Evolutionary conservation across 1,140 invertebrate genomes (phyloP), one percentile per base, ranked within the genome.

Genomic region (Philotrypesis tridentata): DNA sequence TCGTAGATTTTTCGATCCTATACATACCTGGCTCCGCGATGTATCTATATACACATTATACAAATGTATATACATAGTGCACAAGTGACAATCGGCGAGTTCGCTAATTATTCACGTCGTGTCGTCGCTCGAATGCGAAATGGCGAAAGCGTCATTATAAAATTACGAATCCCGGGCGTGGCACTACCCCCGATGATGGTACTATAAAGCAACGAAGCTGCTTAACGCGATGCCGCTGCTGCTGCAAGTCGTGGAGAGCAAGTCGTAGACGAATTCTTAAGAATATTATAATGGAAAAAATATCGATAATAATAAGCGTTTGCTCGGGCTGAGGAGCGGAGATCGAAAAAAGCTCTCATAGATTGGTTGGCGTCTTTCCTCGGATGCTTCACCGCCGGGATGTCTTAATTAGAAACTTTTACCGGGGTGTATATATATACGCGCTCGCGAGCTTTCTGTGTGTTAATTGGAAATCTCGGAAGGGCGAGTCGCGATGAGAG

Each of bases 371-470:
- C 7, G 33, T 43, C 68, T 63, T 61, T 65, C 67, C 8, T 8
- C 68, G 33, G n/a, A 79, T 79, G 29, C 33, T 79, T 73, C 68
- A 73, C 67, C 61, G 61, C 48, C n/a, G 37, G n/a, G 25, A 79
- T 79, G 31, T 61, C n/a, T 74, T 83, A 79, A 83, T 83, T 83
- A 79, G 40, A 68, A 79, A 83, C 71, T 68, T 79, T 74, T 68
- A 75, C 63, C 17, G 29, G 11, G n/a, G n/a, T n/a, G n/a, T n/a
- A n/a, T n/a, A n/a, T n/a, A n/a, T n/a, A n/a, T 78, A 29, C 65
- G 33, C 9, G 43, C 55, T n/a, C n/a, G 29, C 65, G 33, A 8
- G 48, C 37, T 83, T 74, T 74, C 29, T 61, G 40, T 61, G 40
- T 61, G 63, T 74, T 83, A 83, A 83, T 79, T 79, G 61, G 71